Percentiles rank a stretch among this genome's conserved stretches.
Evolutionary conservation across 2,797 vertebrate species (phyloP).

Genomic region (Distichodus sexfasciatus): DNA sequence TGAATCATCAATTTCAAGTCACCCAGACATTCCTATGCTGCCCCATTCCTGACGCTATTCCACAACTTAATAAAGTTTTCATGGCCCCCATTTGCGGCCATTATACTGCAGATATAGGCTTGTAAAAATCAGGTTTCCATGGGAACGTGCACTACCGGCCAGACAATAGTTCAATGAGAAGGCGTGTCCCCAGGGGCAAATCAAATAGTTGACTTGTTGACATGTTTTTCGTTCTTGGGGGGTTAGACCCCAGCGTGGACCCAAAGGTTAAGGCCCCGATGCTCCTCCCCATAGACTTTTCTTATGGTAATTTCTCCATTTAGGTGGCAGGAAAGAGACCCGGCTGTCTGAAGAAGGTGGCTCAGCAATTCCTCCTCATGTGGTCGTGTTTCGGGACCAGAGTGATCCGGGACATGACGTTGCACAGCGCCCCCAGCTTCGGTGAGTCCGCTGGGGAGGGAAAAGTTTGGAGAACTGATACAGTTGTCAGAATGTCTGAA

Average conservation of each 20-base stretch:
- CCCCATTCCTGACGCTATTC: slow-evolving; percentile 61
- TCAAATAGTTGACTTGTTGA: slow-evolving; percentile 86
- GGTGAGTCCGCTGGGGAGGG: slow-evolving; percentile 79
- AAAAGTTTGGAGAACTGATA: too few relatives aligned
- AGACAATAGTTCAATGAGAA: slow-evolving; percentile 79
- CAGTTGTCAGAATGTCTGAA: too few relatives aligned
- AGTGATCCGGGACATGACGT: slow-evolving; percentile 98
- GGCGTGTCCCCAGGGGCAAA: slow-evolving; percentile 78
- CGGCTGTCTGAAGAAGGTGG: slow-evolving; percentile 92
- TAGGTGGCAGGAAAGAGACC: slow-evolving; percentile 95
- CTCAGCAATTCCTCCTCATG: slow-evolving; percentile 98
- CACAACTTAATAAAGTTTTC: slow-evolving; percentile 80
- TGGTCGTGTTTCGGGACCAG: slow-evolving; percentile 99
- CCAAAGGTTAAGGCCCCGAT: slow-evolving; percentile 71
- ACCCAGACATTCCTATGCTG: slow-evolving; percentile 51
- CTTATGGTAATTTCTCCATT: slow-evolving; percentile 77
- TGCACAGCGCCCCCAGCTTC: slow-evolving; percentile 98
- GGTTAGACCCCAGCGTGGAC: slow-evolving; percentile 72
- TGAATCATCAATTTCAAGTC: slow-evolving; percentile 52
- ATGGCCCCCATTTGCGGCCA: slow-evolving; percentile 75
- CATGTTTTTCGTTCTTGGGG: slow-evolving; percentile 80
- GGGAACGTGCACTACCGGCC: slow-evolving; percentile 67
- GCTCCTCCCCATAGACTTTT: slow-evolving; percentile 62
- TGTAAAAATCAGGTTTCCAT: slow-evolving; percentile 74
- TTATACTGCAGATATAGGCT: slow-evolving; percentile 79